These are phyloP conservation scores for Ifrita kowaldi DNA, from an alignment of 2,113 vertebrate genomes.

Conservation along the genomic window DNA sequence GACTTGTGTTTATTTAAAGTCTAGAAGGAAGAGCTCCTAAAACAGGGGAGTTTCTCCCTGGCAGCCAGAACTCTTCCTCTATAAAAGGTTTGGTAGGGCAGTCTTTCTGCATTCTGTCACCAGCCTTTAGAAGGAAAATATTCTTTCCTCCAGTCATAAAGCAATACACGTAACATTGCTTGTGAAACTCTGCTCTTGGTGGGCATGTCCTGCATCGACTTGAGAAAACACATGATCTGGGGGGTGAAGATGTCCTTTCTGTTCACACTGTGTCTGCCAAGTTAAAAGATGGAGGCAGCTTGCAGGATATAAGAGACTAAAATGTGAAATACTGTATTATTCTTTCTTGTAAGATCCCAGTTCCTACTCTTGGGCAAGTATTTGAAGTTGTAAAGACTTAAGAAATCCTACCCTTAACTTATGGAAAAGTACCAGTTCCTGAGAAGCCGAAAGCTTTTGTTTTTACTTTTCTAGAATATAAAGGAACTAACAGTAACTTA, in stretches of 20 bases:
- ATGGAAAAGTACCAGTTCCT: not conserved
- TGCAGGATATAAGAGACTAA: not conserved
- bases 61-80: not conserved
- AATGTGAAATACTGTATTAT: not conserved
- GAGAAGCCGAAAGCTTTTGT: not conserved
- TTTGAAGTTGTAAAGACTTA: not conserved
- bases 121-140: not conserved
- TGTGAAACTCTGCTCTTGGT: not conserved
- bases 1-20: conserved; percentile 25
- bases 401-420: not conserved
- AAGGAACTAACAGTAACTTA: not conserved
- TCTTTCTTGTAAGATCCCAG: not conserved
- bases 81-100: not conserved
- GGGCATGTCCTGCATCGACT: not conserved
- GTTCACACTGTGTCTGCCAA: accelerated
- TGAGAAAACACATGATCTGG: accelerated
- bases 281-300: not conserved
- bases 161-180: not conserved
- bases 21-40: not conserved
- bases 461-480: not conserved
- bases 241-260: not conserved
- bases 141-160: not conserved
- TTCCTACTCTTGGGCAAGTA: not conserved
- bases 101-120: not conserved
- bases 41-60: not conserved